Base-by-base conservation (phyloP, 2,797 vertebrate genomes). In the Myotis planiceps region DNA sequence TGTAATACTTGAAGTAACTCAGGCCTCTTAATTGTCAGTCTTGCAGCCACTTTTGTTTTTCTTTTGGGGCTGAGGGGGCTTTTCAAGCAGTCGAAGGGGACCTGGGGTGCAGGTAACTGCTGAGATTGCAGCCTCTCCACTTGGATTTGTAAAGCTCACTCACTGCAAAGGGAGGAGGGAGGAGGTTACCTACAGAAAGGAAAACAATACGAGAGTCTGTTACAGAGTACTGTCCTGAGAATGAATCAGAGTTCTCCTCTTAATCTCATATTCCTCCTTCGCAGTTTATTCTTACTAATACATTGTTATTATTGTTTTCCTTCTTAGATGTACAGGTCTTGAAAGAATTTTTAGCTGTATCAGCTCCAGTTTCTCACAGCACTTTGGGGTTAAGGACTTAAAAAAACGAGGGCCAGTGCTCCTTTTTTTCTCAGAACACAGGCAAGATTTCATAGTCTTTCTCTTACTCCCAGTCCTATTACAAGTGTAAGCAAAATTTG, bases 291-390 rank as follows among this genome's bases (percentile, higher is more conserved):
- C 29, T 27, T 74, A n/a, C 76, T 65, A 32, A 42, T 68, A 32
- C 4, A 18, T 8, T 74, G 6, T 8, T 60, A 16, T 49, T n/a
- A 18, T 3, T 25, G 34, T 18, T 34, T 55, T 14, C 29, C 55
- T 49, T 66, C 87, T 84, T 86, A 86, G 47, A 65, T 39, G 16
- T 51, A 45, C 32, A 96, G 27, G 25, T 90, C 74, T 95, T 91
- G 19, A 84, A 80, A 79, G 25, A 94, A 72, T 58, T 90, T 81
- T 95, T 78, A 95, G 58, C 51, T 8, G 0, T 2, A 53, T 92
- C 45, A 90, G 27, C 58, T 90, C 9, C 8, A 82, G 66, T 94
- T 94, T 95, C 66, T 97, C 60, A 81, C 3, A 94, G 80, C 66
- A 79, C 42, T 29, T 93, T 88, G 68, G 74, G 37, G 34, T 68